These are phyloP conservation scores for Meriones unguiculatus DNA, from an alignment of 2,113 vertebrate species.

Conservation along the genomic window DNA sequence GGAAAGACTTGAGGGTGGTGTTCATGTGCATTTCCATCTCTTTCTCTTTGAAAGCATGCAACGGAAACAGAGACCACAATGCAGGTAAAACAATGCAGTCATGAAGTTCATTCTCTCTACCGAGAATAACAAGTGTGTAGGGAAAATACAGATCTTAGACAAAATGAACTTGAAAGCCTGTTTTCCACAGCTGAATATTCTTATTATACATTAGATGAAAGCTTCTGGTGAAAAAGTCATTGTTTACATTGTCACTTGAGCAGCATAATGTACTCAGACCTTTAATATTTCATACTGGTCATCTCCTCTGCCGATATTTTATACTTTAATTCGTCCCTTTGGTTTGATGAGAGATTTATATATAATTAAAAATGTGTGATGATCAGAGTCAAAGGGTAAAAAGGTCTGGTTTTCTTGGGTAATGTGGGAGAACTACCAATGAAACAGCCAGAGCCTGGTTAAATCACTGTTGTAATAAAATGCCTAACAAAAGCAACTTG, in stretches of 20 bases:
- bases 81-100: background rate
- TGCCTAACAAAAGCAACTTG: background rate
- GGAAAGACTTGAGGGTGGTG: background rate
- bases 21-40: slow-evolving; percentile 19
- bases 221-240: background rate
- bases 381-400: background rate
- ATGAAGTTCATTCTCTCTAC: background rate
- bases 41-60: slow-evolving; percentile 20
- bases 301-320: background rate
- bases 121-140: background rate
- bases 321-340: background rate
- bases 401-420: background rate
- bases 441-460: background rate
- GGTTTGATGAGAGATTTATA: background rate
- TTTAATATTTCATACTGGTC: background rate
- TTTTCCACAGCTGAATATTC: slow-evolving; percentile 23
- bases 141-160: background rate
- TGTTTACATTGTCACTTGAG: background rate
- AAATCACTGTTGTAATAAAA: background rate
- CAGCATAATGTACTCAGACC: background rate
- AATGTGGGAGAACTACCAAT: background rate
- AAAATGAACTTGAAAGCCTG: background rate
- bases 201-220: slow-evolving; percentile 12
- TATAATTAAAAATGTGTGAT: background rate
- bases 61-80: background rate